Conservation (phyloP, 1,140 invertebrate genomes). For the Drosophila sulfurigaster region DNA sequence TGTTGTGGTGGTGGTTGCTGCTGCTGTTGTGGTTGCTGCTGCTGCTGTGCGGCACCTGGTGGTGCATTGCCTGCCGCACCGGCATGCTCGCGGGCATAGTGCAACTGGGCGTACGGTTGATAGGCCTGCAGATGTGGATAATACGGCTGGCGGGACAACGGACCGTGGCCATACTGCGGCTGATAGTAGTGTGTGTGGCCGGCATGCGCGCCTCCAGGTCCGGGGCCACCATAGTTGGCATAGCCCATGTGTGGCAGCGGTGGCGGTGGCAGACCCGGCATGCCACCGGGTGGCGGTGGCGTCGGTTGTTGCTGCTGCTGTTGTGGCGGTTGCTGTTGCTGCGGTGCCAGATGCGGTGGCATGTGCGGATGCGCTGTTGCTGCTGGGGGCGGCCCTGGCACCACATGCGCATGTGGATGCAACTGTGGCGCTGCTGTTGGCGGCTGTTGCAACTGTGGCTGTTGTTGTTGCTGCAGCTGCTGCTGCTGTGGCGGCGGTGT, state of each 20-base stretch:
- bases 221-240: conserved; percentile 77
- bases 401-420: conserved; percentile 79
- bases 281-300: conserved; percentile 83
- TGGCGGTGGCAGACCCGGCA: conserved; percentile 85
- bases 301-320: conserved; percentile 63
- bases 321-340: conserved; percentile 70
- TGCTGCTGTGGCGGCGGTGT: conserved; percentile 65
- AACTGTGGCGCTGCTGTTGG: conserved; percentile 54
- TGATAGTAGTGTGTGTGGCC: conserved; percentile 88
- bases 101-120: conserved; percentile 87
- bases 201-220: conserved; percentile 71
- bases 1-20: conserved; percentile 43
- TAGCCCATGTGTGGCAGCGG: conserved; percentile 84
- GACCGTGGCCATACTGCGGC: conserved; percentile 87
- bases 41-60: conserved; percentile 83
- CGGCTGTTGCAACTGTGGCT: conserved; percentile 32
- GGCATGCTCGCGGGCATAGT: conserved; percentile 36
- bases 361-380: conserved; percentile 78
- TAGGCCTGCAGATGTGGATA: conserved; percentile 87
- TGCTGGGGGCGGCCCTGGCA: conserved; percentile 33
- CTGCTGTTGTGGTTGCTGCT: conserved; percentile 50
- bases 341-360: conserved; percentile 79
- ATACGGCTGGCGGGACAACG: conserved; percentile 87
- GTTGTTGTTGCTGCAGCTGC: conserved; percentile 29
- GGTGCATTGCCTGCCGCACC: conserved; percentile 42